Conservation (phyloP, 2,888 invertebrate species). For the Embidobia sp. region DNA sequence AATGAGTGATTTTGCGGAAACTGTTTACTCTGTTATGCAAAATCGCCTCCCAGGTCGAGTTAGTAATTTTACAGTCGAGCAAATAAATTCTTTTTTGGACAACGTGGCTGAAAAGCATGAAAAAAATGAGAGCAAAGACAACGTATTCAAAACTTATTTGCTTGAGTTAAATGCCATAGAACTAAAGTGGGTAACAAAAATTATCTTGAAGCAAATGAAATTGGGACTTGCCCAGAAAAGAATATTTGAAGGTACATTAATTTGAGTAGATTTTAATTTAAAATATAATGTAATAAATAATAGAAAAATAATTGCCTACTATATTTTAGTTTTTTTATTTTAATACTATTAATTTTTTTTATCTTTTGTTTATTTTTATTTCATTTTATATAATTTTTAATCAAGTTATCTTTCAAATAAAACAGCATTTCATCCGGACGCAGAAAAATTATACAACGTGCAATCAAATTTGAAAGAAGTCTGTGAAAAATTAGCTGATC, state of each 20-base stretch:
- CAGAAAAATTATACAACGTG: constrained; percentile 88
- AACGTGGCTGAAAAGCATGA: constrained; percentile 87
- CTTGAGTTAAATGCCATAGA: constrained; percentile 88
- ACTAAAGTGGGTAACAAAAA: constrained; percentile 94
- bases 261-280: no score
- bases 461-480: constrained; percentile 82
- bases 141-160: constrained; percentile 86
- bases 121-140: constrained; percentile 84
- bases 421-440: constrained; percentile 89
- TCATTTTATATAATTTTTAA: no score
- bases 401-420: not conserved
- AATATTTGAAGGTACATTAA: constrained; percentile 84
- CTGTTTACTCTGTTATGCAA: constrained; percentile 87
- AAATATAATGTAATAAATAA: no score
- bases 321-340: not conserved
- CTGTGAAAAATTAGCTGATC: constrained; percentile 86
- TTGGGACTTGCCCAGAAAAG: constrained; percentile 88
- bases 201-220: constrained; percentile 92
- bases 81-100: constrained; percentile 90
- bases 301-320: no score
- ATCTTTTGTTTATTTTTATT: no score
- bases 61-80: constrained; percentile 85
- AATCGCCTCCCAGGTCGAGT: constrained; percentile 82
- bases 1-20: constrained; percentile 90
- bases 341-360: no score